Evolutionary conservation across 2,113 vertebrate genomes (phyloP).

Genomic region (Dicaeum eximium): DNA sequence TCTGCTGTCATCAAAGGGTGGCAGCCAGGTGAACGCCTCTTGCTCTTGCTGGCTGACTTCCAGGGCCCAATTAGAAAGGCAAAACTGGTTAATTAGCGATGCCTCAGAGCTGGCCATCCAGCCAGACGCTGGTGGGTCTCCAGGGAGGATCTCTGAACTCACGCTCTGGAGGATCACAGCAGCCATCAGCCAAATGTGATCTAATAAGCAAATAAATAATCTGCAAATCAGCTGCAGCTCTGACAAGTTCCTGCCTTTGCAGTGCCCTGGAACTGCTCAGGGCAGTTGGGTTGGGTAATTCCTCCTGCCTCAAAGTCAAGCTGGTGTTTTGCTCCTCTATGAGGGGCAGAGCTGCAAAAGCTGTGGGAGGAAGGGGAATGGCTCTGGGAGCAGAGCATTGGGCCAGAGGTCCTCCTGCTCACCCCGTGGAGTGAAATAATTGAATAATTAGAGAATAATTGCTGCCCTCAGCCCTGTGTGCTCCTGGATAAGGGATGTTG

Average conservation of each 20-base stretch:
- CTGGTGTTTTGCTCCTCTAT: neutral
- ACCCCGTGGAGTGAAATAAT: neutral
- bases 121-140: neutral
- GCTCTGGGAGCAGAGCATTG: neutral
- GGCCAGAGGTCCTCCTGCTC: neutral
- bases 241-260: neutral
- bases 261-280: constrained; percentile 19
- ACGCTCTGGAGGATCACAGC: neutral
- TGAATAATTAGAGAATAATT: neutral
- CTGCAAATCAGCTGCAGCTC: neutral
- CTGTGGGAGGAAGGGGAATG: neutral
- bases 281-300: constrained; percentile 16
- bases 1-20: neutral
- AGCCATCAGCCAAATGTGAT: constrained; percentile 40
- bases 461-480: rapidly evolving
- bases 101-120: neutral
- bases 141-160: constrained; percentile 9
- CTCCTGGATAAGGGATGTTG: neutral
- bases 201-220: constrained; percentile 53
- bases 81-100: constrained; percentile 11
- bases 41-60: neutral
- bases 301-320: neutral
- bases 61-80: constrained; percentile 6
- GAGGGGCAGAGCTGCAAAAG: neutral
- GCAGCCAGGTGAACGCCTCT: neutral